Conservation (phyloP, 1,140 invertebrate species). For the Drosophila melanogaster region DNA sequence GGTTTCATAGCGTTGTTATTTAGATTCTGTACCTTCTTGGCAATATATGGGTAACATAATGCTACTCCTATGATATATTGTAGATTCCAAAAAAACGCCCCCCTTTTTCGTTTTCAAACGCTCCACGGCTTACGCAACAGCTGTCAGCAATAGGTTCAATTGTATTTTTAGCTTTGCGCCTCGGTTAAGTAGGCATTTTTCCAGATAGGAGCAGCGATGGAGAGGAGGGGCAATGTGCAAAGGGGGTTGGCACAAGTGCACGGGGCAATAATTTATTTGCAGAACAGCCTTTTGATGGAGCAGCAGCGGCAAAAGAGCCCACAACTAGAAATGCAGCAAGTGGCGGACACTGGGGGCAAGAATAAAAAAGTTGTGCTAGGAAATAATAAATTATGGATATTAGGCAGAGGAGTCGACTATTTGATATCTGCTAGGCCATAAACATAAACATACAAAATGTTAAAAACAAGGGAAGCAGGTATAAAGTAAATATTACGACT, state of each 20-base stretch:
- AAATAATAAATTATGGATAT: constrained; percentile 51
- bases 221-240: constrained; percentile 1
- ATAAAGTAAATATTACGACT: background rate
- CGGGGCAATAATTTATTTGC: constrained; percentile 65
- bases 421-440: constrained; percentile 38
- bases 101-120: constrained; percentile 14
- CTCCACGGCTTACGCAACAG: constrained; percentile 59
- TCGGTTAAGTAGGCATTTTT: constrained; percentile 47
- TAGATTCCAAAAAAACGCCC: background rate
- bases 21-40: too few relatives aligned
- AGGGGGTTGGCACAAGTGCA: constrained; percentile 44
- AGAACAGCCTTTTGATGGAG: constrained; percentile 64
- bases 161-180: constrained; percentile 67
- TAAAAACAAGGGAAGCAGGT: background rate
- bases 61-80: too few relatives aligned
- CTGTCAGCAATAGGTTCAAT: constrained; percentile 64
- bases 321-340: constrained; percentile 36
- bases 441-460: background rate
- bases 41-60: background rate
- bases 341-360: constrained; percentile 36
- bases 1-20: too few relatives aligned
- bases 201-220: background rate
- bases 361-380: constrained; percentile 42
- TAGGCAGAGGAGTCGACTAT: constrained; percentile 34
- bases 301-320: constrained; percentile 19